Base-by-base conservation (phyloP, 2,888 invertebrate genomes). In the Myopa testacea region DNA sequence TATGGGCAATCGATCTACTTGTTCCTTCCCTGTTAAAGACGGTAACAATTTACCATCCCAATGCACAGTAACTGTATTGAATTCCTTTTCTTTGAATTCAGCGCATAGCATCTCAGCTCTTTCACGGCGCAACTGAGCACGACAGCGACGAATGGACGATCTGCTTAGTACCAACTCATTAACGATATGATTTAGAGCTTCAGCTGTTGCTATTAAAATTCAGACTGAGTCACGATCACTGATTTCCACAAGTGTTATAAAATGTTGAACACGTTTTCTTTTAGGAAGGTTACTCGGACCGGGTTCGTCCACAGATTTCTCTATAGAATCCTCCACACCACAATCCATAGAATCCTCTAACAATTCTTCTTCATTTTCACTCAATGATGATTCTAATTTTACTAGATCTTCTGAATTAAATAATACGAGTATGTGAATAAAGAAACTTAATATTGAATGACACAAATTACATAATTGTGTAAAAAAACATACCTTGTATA, bases 401-500 rank as follows among this genome's bases (percentile, higher is more conserved):
- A 26, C 26, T 26, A 2, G 26, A 26, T 26, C 26, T 26, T 26
- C 26, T 26, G 26, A 26, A 26, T 26, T 26, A 26, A 26, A 12
- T 52, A 3, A 52, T 52, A 63, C 72, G 81, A 79, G 78, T 76
- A 78, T 80, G 78, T 82, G 73, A 80, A 84, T 63, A 63, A 63
- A 34, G 34, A 4, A 63, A 63, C 34, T 16, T 19, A 63, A 63
- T 63, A 16, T 26, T 63, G 63, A 26, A 63, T 26, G 19, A 63
- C 2, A 26, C 63, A 52, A 52, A 52, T 52, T 52, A 52, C 52
- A 52, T 52, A 52, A 52, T 52, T 52, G 3, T 52, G 52, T 52
- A 52, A 14, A 52, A 52, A 52, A 52, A 14, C 52, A 52, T 52
- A 12, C 50, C 50, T 50, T 50, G 50, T 50, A 50, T 50, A 50